Evolutionary conservation across 2,888 invertebrate species (phyloP), one percentile per base, ranked within the genome.

Genomic region (Eupithecia pulchellata): DNA sequence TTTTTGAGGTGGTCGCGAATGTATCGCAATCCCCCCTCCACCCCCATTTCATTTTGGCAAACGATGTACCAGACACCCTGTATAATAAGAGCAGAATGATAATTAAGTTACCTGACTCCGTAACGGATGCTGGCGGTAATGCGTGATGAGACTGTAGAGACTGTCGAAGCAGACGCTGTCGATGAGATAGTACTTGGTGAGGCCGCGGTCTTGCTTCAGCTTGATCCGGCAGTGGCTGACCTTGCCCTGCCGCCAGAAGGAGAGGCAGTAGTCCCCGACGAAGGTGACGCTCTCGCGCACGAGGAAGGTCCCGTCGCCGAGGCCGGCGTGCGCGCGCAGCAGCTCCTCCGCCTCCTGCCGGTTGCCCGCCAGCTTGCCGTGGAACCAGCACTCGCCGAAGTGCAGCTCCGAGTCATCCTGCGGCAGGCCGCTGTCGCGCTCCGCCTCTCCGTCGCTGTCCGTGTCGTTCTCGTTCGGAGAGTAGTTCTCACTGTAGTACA

Each of bases 221-320:
- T 97, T 97, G 72, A 99, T 99, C 61, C 98, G 95, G 86, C 99
- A 99, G 87, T 99, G 99, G 89, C 98, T 98, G 0, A 98, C 98
- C 84, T 96, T 96, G 57, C 97, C 97, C 80, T 97, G 96, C 17
- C 98, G 95, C 98, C 98, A 98, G 91, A 99, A 99, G 0, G 99
- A 99, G 32, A 99, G 92, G 75, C 98, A 98, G 86, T 98, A 99
- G 89, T 99, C 99, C 0, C 99, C 99, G 0, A 99, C 98, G 90
- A 99, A 99, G 0, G 99, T 99, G 32, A 98, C 98, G 86, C 99
- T 98, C 80, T 98, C 98, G 36, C 99, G 95, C 0, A 99, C 99
- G 34, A 99, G 95, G 87, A 99, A 99, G 0, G 98, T 98, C 0
- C 98, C 99, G 86, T 98, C 98, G 0, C 98, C 98, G 4, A 98